These are phyloP conservation scores for Buathra laborator DNA, from an alignment of 2,888 invertebrate species.

Conservation along the genomic window DNA sequence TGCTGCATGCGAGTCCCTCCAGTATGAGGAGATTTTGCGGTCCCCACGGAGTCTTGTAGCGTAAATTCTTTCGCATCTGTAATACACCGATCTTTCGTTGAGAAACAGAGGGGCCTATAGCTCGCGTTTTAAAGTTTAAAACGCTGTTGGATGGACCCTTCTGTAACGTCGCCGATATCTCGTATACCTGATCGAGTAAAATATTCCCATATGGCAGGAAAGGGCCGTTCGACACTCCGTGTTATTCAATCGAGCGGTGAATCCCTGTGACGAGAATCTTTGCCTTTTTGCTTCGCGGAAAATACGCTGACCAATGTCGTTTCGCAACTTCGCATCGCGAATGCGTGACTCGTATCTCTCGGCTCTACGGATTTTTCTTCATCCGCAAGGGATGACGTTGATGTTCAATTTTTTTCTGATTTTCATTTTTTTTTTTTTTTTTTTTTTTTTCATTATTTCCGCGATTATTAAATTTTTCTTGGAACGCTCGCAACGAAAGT, in stretches of 20 bases:
- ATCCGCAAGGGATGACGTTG: conserved; percentile 6
- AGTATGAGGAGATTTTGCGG: conserved; percentile 30
- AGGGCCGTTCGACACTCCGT: conserved; percentile 4
- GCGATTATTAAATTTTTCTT: neutral
- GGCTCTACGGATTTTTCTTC: conserved; percentile 1
- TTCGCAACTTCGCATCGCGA: conserved; percentile 29
- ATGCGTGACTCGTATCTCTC: neutral
- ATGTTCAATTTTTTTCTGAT: neutral
- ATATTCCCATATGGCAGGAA: conserved; percentile 32
- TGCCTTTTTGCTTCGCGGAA: neutral
- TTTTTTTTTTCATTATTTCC: neutral
- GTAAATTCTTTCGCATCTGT: conserved; percentile 15
- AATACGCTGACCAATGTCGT: neutral
- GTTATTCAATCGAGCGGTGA: conserved; percentile 4
- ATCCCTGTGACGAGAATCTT: neutral
- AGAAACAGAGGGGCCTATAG: neutral
- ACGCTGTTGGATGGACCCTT: no score
- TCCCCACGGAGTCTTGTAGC: conserved; percentile 20
- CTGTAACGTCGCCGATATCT: no score
- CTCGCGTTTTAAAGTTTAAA: no score
- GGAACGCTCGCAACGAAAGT: neutral
- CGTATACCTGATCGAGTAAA: neutral
- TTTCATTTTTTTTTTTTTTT: neutral
- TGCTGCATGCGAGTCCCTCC: conserved; percentile 29
- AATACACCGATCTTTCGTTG: neutral